Base-by-base conservation (phyloP, 1,140 invertebrate genomes). In the Leguminivora glycinivorella region DNA sequence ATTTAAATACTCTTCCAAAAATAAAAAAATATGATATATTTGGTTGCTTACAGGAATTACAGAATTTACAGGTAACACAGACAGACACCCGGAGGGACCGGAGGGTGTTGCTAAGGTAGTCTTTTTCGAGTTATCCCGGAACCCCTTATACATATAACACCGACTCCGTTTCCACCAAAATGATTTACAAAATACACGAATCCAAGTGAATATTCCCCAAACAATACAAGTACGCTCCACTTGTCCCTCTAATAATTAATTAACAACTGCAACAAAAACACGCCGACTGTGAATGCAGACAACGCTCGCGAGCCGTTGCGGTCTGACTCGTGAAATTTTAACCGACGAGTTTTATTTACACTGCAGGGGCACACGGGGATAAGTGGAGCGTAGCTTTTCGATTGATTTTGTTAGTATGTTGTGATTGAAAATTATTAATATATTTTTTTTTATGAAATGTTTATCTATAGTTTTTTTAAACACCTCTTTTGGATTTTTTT, bases 261-360 rank as follows among this genome's bases (percentile, higher is more conserved):
- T 4, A 17, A 26, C 25, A 63, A 29, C 58, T 31, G 58, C n/a
- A 63, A 63, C 58, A 63, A 26, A 58, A 58, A 63, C 58, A 29
- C 19, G 47, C 17, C 58, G 34, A 63, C 31, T 31, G 58, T 14
- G 14, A 29, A 52, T 19, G 26, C 58, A 63, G 58, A 63, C 58
- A 63, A 29, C 58, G 19, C 2, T 52, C 56, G 26, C 68, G 74
- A 70, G 70, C 58, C 56, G 56, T 58, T 63, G 58, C 58, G 78
- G 77, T 56, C 69, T 52, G 67, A 70, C 68, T 81, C 79, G 79
- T 78, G 75, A 79, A 81, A 81, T 79, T 81, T 81, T 81, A 81
- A 83, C 79, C 79, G 79, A 72, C 74, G 71, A 29, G 56, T 83
- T 83, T 81, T 83, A 83, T 81, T 83, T 81, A 75, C 68, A 72